Evolutionary conservation across 2,113 vertebrate genomes (phyloP).

Genomic region (Dipodomys merriami): DNA sequence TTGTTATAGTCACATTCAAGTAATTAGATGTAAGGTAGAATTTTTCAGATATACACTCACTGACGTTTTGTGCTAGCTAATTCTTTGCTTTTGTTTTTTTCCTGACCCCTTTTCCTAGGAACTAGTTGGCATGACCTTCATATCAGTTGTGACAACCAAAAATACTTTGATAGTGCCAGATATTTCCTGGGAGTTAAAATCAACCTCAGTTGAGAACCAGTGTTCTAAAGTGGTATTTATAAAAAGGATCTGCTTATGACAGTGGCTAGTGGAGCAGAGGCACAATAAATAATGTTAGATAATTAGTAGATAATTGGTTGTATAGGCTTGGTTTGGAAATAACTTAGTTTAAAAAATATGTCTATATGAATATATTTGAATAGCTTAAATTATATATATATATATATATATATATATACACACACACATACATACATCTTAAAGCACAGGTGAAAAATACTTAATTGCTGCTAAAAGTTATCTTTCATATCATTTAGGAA

Average conservation of each 20-base stretch:
- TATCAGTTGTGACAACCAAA: not conserved
- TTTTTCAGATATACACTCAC: not conserved
- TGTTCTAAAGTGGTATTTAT: not conserved
- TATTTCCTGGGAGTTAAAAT: not conserved
- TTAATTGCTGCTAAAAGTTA: conserved; percentile 35
- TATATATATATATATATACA: not conserved
- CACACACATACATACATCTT: not conserved
- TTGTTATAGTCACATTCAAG: not conserved
- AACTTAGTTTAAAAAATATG: not conserved
- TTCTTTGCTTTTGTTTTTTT: not conserved
- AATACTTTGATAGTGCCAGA: not conserved
- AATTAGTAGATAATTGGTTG: conserved; percentile 25
- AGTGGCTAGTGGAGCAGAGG: not conserved
- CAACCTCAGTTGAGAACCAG: not conserved
- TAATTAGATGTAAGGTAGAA: not conserved
- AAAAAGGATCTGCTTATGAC: not conserved
- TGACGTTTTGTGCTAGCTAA: conserved; percentile 11
- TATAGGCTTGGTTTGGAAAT: conserved; percentile 37
- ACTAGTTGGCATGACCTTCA: not conserved
- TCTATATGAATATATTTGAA: not conserved
- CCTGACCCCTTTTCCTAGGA: not conserved
- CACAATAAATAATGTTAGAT: conserved; percentile 24
- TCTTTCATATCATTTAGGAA: not conserved
- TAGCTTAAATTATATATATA: not conserved
- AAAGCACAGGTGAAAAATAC: not conserved